Evolutionary conservation across 2,888 invertebrate species (phyloP), one percentile per base, ranked within the genome.

Genomic region (Heteromyza rotundicornis): DNA sequence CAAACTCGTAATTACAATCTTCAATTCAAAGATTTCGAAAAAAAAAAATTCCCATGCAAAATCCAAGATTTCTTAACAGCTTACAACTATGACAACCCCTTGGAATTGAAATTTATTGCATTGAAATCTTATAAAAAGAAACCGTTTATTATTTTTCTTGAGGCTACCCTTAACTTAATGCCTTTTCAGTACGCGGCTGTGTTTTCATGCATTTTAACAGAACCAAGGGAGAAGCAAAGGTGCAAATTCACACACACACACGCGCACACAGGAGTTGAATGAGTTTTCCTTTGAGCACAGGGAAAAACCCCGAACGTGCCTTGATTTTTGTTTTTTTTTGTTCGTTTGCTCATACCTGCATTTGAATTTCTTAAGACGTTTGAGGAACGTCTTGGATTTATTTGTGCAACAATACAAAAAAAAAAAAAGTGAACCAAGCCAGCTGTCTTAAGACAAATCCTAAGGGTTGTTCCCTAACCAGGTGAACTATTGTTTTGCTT

Each of bases 401-500:
- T 44, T n/a, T 17, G 17, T 17, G 24, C 36, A 23, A n/a, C n/a
- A n/a, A n/a, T n/a, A n/a, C n/a, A n/a, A n/a, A n/a, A n/a, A n/a
- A n/a, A n/a, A n/a, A n/a, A n/a, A n/a, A n/a, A n/a, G n/a, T n/a
- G n/a, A n/a, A n/a, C n/a, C n/a, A n/a, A 12, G 17, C 16, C 57
- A 57, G 49, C 47, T 51, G 57, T 54, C 62, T 58, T 51, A 32
- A 57, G 57, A 68, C 62, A 61, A 53, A 44, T 17, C 36, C 52
- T 54, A 20, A 66, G 75, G 76, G 71, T 75, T 76, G 65, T 67
- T 69, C 68, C 17, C 22, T 22, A 62, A 60, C 78, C 78, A 77
- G 76, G 76, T 77, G 78, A 77, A 77, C 74, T 71, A 72, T 74
- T 72, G 70, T 71, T 60, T n/a, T n/a, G n/a, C 50, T 17, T 1